These are phyloP conservation scores for Malthinus flaveolus DNA, from an alignment of 2,888 invertebrate genomes.

Conservation along the genomic window DNA sequence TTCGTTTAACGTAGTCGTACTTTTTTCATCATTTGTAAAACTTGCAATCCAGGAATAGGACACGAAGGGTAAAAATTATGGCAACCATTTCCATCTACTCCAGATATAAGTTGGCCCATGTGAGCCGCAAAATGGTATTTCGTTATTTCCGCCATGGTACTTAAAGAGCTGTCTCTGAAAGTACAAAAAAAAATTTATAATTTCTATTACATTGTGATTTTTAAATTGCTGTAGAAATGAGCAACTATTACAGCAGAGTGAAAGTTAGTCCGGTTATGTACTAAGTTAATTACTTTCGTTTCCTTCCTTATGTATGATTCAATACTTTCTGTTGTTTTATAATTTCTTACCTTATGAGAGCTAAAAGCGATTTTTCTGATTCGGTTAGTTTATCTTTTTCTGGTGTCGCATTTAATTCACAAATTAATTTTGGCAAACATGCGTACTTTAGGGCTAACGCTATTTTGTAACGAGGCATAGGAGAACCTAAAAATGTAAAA, in stretches of 20 bases:
- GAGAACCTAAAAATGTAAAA: constrained; percentile 42
- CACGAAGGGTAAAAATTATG: constrained; percentile 69
- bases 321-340: constrained; percentile 20
- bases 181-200: constrained; percentile 10
- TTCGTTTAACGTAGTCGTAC: constrained; percentile 52
- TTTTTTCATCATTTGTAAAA: constrained; percentile 67
- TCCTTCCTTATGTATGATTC: constrained; percentile 30
- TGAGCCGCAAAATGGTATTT: constrained; percentile 69
- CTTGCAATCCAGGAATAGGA: constrained; percentile 65
- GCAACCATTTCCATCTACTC: constrained; percentile 67
- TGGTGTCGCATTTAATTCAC: constrained; percentile 65
- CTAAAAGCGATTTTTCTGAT: constrained; percentile 63
- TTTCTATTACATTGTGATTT: not conserved
- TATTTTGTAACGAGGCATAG: constrained; percentile 56
- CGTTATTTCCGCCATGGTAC: constrained; percentile 64
- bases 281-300: constrained; percentile 42
- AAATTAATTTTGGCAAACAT: constrained; percentile 67
- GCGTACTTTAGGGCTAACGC: constrained; percentile 64
- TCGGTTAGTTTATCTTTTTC: constrained; percentile 63
- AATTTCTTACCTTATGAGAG: constrained; percentile 61
- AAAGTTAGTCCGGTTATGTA: constrained; percentile 38
- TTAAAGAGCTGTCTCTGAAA: constrained; percentile 65
- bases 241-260: constrained; percentile 30
- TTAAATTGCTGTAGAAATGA: constrained; percentile 6
- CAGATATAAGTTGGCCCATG: constrained; percentile 69